Conservation (phyloP, 2,888 invertebrate genomes). For the Dioctria linearis region DNA sequence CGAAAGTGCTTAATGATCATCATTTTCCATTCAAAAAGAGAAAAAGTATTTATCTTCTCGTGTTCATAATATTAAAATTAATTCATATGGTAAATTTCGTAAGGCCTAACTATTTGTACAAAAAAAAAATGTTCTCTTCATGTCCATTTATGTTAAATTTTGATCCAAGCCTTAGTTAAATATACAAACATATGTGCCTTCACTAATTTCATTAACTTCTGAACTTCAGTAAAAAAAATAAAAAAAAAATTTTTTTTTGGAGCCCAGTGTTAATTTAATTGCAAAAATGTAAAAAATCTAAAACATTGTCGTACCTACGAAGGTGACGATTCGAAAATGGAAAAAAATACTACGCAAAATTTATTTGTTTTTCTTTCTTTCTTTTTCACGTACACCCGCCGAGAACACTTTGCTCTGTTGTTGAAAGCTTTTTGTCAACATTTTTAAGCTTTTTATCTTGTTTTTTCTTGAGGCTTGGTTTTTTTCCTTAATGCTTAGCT, state of each 20-base stretch:
- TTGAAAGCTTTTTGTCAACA: constrained; percentile 35
- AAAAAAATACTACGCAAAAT: constrained; percentile 5
- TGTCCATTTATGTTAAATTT: too few species aligned
- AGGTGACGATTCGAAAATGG: constrained; percentile 1
- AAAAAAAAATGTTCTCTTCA: too few species aligned
- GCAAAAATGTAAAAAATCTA: neutral
- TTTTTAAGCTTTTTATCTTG: neutral
- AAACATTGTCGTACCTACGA: constrained; percentile 29
- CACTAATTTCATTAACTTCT: too few species aligned
- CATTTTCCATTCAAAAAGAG: too few species aligned
- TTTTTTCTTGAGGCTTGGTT: constrained; percentile 14
- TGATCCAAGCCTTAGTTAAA: too few species aligned
- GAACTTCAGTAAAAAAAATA: too few species aligned
- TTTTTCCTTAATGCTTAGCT: constrained; percentile 19
- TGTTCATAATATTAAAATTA: too few species aligned
- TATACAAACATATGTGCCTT: too few species aligned
- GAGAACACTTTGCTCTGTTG: neutral
- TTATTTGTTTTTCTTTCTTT: neutral
- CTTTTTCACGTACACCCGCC: neutral
- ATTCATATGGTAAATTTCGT: too few species aligned
- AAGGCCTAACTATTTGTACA: too few species aligned
- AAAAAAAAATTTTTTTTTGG: constrained; percentile 10
- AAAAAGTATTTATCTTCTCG: too few species aligned
- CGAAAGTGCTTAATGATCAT: too few species aligned
- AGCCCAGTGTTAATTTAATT: constrained; percentile 6